Conservation (phyloP, 2,888 invertebrate genomes). For the Cataglyphis altisquamis region DNA sequence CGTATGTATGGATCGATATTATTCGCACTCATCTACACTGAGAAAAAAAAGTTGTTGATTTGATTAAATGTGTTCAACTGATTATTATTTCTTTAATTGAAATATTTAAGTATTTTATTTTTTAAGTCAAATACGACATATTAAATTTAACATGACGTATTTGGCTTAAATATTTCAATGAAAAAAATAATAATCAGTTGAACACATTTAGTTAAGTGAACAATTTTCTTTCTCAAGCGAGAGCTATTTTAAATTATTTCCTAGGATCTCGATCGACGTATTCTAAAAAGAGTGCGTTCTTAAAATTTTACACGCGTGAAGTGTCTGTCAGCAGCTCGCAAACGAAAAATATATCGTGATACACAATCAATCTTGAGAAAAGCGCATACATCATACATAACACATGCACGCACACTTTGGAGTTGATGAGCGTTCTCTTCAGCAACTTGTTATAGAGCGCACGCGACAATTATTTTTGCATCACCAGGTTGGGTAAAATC, state of each 20-base stretch:
- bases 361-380: background rate
- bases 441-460: conserved; percentile 5
- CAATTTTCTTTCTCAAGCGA: background rate
- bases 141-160: no score
- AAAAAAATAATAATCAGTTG: no score
- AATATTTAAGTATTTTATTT: no score
- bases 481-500: conserved; percentile 16
- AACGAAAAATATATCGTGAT: background rate
- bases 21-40: background rate
- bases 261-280: background rate
- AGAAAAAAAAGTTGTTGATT: no score
- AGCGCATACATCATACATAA: no score
- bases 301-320: conserved; percentile 3
- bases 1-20: background rate
- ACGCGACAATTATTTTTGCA: conserved; percentile 23
- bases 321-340: background rate
- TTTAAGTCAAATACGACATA: no score
- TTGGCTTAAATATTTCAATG: no score
- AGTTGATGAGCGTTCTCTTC: background rate
- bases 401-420: background rate
- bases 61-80: no score
- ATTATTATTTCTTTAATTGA: no score
- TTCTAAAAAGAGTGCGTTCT: background rate
- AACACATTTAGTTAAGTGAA: no score
- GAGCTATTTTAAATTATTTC: conserved; percentile 19